Conservation (phyloP, 2,113 vertebrate species). For the Gobius niger region DNA sequence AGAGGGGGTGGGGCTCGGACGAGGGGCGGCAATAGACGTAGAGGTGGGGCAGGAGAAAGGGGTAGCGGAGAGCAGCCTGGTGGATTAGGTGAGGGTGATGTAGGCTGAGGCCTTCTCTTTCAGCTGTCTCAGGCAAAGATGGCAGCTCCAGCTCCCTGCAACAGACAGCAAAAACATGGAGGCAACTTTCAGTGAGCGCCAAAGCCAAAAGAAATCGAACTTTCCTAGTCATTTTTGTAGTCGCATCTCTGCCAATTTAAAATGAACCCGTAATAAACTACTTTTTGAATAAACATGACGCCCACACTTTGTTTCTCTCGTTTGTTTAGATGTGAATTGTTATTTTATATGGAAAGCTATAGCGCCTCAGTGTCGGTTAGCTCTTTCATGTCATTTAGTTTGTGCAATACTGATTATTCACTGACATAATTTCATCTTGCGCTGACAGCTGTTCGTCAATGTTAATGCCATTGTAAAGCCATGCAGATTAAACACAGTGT, state of each 20-base stretch:
- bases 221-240: no score
- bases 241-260: no score
- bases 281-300: no score
- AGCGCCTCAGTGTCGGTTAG: constrained; percentile 10
- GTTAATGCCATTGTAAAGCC: constrained; percentile 53
- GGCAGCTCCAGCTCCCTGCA: constrained; percentile 93
- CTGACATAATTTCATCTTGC: no score
- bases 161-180: constrained; percentile 34
- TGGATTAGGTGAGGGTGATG: constrained; percentile 89
- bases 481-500: constrained; percentile 57
- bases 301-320: no score
- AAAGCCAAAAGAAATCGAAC: no score
- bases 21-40: constrained; percentile 35
- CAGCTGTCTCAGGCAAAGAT: constrained; percentile 91
- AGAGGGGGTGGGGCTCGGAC: constrained; percentile 27
- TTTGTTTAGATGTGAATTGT: no score
- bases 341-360: no score
- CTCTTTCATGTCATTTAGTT: no score
- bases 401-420: no score
- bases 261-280: no score
- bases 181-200: no score
- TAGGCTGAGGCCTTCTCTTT: constrained; percentile 95
- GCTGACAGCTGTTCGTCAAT: background rate
- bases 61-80: constrained; percentile 43
- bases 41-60: constrained; percentile 17